Evolutionary conservation across 2,797 vertebrate species (phyloP), one percentile per base, ranked within the genome.

Genomic region (Lutra lutra): DNA sequence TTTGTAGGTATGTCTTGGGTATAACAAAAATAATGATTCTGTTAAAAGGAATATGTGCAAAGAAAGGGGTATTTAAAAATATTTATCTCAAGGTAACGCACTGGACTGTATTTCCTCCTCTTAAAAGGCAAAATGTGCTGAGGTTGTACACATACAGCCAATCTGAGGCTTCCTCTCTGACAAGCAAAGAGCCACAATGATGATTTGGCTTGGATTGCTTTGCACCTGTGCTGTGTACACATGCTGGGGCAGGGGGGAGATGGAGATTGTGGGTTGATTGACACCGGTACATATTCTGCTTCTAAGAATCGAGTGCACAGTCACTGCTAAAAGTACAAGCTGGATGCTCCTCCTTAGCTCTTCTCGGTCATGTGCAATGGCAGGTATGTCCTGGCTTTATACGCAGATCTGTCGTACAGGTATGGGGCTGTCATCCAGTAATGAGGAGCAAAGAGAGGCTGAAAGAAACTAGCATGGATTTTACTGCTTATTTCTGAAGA

Each of bases 11-110:
- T 62, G 82, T 72, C 68, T 73, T 66, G 35, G 64, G 51, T 93
- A 21, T 96, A 70, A 89, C 12, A 5, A 84, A 80, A 89, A 40
- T 72, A 91, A 93, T 85, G 84, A 64, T 58, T 68, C 82, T 93
- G 40, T 90, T 96, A 54, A 94, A 64, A 79, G 43, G 32, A 89
- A 58, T 66, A 7, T 86, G 51, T 84, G 23, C 72, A 72, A 87
- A 70, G 56, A 96, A 91, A 64, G 48, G 20, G 38, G 17, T 58
- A 27, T 78, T 86, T 90, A 70, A 89, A 64, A 91, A 70, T 86
- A 40, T 1, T 32, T 43, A 91, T 95, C 73, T 88, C 58, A 38
- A 46, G 43, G n/a, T 85, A 70, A 83, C 38, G 23, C 77, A 43
- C 4, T 23, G 21, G 84, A 82, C 70, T 62, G 0, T 32, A 13